Conservation (phyloP, 2,797 vertebrate species). For the Enteromius mattozi region DNA sequence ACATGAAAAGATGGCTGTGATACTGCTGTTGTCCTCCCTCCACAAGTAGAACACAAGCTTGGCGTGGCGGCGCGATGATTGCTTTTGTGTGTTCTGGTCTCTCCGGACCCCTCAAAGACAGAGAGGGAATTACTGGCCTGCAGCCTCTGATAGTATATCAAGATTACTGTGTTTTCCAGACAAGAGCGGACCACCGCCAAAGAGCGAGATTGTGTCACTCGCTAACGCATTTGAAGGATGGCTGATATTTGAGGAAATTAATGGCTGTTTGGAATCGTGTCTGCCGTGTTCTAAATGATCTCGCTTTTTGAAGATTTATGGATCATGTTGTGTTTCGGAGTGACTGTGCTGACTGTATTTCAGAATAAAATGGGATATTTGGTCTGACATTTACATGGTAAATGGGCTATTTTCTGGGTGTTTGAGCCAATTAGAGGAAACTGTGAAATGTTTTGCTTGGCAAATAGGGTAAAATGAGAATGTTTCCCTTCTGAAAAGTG, state of each 20-base stretch:
- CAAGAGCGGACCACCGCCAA: constrained; percentile 68
- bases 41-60: constrained; percentile 63
- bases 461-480: constrained; percentile 8
- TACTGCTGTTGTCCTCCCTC: constrained; percentile 68
- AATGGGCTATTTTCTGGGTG: constrained; percentile 3
- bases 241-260: constrained; percentile 59
- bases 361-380: not conserved
- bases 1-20: constrained; percentile 75
- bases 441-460: not conserved
- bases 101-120: constrained; percentile 69
- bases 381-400: constrained; percentile 8
- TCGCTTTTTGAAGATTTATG: constrained; percentile 31
- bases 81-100: constrained; percentile 71
- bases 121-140: constrained; percentile 71
- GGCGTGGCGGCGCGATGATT: constrained; percentile 73
- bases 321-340: constrained; percentile 5
- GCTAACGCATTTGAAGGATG: constrained; percentile 50
- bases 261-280: constrained; percentile 51
- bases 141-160: constrained; percentile 71
- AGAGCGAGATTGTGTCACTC: constrained; percentile 51
- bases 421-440: constrained; percentile 15
- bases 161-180: constrained; percentile 71
- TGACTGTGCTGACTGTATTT: constrained; percentile 22
- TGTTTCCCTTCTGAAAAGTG: not conserved
- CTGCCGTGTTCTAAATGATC: constrained; percentile 37